Percentiles rank a stretch among this genome's conserved stretches.
Conservation (phyloP, 2,888 invertebrate genomes). For the Synanthedon formicaeformis region DNA sequence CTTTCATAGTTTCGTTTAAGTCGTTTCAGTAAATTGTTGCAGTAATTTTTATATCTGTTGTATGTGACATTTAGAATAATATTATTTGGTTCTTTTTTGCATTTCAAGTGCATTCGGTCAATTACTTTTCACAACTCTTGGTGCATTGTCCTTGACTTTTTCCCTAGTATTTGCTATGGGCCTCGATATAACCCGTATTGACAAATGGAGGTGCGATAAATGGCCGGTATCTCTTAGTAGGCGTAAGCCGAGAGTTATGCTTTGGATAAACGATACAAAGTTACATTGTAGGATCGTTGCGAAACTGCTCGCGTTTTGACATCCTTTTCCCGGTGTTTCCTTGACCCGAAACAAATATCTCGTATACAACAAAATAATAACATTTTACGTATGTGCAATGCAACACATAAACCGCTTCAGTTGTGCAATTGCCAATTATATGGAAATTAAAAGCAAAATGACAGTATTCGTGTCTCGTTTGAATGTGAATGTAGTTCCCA, state of each 20-base stretch:
- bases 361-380: background rate
- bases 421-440: background rate
- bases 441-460: background rate
- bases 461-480: background rate
- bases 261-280: background rate
- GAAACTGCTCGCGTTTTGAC: background rate
- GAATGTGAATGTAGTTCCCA: background rate
- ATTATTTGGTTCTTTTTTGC: no score
- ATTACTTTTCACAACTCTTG: no score
- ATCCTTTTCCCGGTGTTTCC: background rate
- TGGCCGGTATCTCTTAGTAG: background rate
- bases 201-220: background rate
- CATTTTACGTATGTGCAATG: background rate
- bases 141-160: no score
- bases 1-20: no score
- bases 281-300: background rate
- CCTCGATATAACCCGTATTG: background rate
- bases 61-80: no score
- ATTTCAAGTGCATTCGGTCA: no score
- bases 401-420: background rate
- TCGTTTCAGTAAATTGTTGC: no score
- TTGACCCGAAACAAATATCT: background rate
- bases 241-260: background rate
- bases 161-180: no score
- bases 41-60: no score